Conservation (phyloP, 2,113 vertebrate genomes). For the Ramphastos sulfuratus region DNA sequence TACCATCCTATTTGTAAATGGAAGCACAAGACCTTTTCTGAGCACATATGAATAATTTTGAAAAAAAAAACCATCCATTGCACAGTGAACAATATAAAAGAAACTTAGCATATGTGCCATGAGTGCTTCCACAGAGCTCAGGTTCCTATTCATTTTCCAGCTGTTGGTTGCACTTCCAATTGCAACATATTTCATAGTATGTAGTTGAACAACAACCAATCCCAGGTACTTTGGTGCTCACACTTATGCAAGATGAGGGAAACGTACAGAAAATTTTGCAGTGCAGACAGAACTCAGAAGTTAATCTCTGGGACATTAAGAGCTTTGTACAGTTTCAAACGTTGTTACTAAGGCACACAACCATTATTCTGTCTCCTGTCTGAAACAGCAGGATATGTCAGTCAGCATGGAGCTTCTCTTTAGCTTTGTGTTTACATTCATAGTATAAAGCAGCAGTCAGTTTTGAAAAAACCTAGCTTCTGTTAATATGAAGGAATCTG, state of each 20-base stretch:
- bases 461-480: constrained; percentile 14
- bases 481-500: constrained; percentile 8
- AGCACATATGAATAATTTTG: neutral
- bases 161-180: neutral
- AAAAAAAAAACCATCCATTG: neutral
- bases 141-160: neutral
- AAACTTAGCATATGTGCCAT: neutral
- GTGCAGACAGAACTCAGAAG: neutral
- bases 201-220: neutral
- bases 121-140: neutral
- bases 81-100: neutral
- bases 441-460: neutral
- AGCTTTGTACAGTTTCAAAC: neutral
- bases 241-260: neutral
- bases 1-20: neutral
- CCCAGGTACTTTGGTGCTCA: neutral
- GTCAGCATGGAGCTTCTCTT: constrained; percentile 19
- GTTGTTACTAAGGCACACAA: constrained; percentile 24
- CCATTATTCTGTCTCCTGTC: neutral
- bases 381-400: neutral
- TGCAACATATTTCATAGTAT: neutral
- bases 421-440: constrained; percentile 15
- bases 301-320: neutral
- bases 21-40: neutral
- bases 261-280: neutral